Percentiles rank a stretch among this genome's conserved stretches.
Conservation (phyloP, 2,888 invertebrate species). For the Asteroscopus sphinx region DNA sequence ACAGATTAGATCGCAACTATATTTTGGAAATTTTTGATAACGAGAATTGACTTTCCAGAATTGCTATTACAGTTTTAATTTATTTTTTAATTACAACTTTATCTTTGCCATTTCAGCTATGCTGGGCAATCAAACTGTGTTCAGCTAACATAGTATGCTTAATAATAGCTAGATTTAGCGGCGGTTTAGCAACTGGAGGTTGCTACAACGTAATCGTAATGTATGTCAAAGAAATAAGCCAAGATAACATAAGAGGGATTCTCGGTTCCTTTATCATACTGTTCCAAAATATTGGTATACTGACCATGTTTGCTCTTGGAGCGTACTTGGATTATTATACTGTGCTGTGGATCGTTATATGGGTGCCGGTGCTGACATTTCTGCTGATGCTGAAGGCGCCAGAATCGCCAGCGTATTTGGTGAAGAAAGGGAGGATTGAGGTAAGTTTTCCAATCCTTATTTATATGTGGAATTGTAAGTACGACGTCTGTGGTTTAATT, state of each 20-base stretch:
- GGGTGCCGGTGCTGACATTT: slow-evolving; percentile 66
- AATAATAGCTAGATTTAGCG: slow-evolving; percentile 67
- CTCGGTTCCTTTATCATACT: slow-evolving; percentile 71
- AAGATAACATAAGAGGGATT: slow-evolving; percentile 73
- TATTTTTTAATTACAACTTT: too few species aligned
- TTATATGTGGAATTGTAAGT: too few species aligned
- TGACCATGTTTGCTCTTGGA: slow-evolving; percentile 75
- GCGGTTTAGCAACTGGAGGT: slow-evolving; percentile 74
- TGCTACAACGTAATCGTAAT: slow-evolving; percentile 74
- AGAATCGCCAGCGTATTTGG: slow-evolving; percentile 77
- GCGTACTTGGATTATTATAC: slow-evolving; percentile 71
- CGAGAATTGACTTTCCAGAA: too few species aligned
- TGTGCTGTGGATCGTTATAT: slow-evolving; percentile 68
- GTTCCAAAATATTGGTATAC: slow-evolving; percentile 71
- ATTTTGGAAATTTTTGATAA: too few species aligned
- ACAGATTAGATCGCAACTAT: too few species aligned
- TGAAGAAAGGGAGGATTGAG: slow-evolving; percentile 72
- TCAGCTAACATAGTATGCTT: slow-evolving; percentile 63
- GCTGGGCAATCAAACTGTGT: slow-evolving; percentile 73
- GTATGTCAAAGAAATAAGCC: slow-evolving; percentile 78
- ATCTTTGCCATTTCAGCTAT: slow-evolving; percentile 61
- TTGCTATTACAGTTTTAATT: too few species aligned
- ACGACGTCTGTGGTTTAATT: too few species aligned
- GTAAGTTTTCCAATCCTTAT: slow-evolving; percentile 63
- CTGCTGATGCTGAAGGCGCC: slow-evolving; percentile 73